Evolutionary conservation across 2,888 invertebrate species (phyloP).

Genomic region (Elaeidobius kamerunicus): DNA sequence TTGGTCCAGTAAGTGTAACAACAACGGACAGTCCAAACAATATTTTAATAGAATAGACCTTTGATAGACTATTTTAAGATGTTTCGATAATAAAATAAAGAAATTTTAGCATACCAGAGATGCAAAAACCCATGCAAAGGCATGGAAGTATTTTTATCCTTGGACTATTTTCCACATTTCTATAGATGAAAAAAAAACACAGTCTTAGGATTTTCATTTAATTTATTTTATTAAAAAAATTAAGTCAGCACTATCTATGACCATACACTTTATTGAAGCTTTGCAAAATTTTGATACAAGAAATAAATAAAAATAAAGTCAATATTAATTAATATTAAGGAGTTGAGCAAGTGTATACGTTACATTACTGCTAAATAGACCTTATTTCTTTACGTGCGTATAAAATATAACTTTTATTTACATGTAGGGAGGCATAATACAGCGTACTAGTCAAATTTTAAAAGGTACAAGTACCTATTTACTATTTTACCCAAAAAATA

Average conservation of each 20-base stretch:
- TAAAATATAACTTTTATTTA: constrained; percentile 33
- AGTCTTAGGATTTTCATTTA: constrained; percentile 28
- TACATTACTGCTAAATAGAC: constrained; percentile 44
- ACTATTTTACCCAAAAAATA: neutral
- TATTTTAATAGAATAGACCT: too few species aligned
- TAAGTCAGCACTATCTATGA: constrained; percentile 46
- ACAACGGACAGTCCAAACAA: too few species aligned
- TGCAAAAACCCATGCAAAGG: too few species aligned
- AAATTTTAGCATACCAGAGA: too few species aligned
- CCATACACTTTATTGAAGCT: constrained; percentile 47
- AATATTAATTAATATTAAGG: constrained; percentile 36
- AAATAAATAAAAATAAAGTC: constrained; percentile 40
- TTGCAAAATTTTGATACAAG: constrained; percentile 36
- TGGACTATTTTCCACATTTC: neutral
- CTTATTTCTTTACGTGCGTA: constrained; percentile 30
- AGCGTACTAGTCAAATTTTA: constrained; percentile 12
- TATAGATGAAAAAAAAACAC: constrained; percentile 7
- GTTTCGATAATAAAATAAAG: too few species aligned
- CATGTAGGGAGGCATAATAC: constrained; percentile 18
- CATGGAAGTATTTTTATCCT: too few species aligned
- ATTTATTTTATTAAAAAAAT: constrained; percentile 39
- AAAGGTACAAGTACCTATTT: too few species aligned
- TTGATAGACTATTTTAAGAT: too few species aligned
- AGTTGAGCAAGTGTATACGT: constrained; percentile 51
- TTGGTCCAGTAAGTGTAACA: too few species aligned